These are phyloP conservation scores for Neolamprologus falcicula DNA, from an alignment of 2,113 vertebrate genomes.

Conservation along the genomic window DNA sequence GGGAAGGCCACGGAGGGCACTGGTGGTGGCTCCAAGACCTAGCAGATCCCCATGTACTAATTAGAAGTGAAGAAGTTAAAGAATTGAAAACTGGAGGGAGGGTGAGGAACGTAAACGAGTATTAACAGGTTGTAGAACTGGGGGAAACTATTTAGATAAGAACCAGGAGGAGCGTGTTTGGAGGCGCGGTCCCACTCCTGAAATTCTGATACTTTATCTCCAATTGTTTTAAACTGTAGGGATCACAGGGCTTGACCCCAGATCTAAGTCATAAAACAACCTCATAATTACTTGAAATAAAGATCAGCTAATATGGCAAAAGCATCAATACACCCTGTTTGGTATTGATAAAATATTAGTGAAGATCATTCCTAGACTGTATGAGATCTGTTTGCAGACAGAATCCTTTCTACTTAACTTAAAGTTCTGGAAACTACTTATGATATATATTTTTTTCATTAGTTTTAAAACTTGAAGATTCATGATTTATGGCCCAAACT, in stretches of 20 bases:
- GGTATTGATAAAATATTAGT: not conserved
- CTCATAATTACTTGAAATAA: not conserved
- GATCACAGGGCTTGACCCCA: not conserved
- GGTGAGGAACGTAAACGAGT: not conserved
- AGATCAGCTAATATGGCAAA: not conserved
- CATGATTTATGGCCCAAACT: not conserved
- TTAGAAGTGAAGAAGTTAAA: not conserved
- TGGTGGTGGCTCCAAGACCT: rapidly evolving
- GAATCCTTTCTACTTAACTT: not conserved
- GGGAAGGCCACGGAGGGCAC: rapidly evolving
- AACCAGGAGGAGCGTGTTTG: not conserved
- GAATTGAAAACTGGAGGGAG: not conserved
- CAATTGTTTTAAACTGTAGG: not conserved
- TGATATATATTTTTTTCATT: not conserved
- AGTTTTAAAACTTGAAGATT: not conserved
- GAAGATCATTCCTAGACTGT: not conserved
- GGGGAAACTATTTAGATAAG: rapidly evolving
- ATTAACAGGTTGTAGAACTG: not conserved
- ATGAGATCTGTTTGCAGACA: not conserved
- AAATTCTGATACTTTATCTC: not conserved
- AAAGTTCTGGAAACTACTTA: not conserved
- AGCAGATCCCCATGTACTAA: not conserved
- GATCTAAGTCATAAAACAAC: not conserved
- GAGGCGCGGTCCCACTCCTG: rapidly evolving
- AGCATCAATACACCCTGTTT: not conserved